A percentile compares a stretch with the other conserved stretches of the same genome.
Conservation (phyloP, 2,888 invertebrate genomes). For the Timandra comae region DNA sequence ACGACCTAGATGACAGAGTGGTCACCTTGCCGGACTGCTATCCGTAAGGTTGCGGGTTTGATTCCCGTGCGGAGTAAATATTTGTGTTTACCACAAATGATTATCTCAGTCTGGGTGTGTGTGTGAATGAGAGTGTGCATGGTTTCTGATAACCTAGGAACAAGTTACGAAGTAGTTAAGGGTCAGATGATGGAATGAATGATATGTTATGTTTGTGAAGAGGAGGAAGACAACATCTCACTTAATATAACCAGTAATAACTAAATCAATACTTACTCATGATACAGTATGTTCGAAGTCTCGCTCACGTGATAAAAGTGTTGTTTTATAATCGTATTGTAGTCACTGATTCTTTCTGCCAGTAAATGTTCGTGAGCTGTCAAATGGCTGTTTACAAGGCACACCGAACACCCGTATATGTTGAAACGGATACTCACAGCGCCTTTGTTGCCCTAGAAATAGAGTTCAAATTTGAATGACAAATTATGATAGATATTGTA, state of each 20-base stretch:
- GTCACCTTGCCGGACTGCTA: too few species aligned
- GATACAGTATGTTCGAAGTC: constrained; percentile 90
- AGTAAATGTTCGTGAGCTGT: constrained; percentile 92
- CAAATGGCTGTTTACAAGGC: constrained; percentile 92
- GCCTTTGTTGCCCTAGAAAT: constrained; percentile 94
- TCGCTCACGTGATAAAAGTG: constrained; percentile 87
- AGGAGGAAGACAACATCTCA: neutral
- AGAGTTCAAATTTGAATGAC: constrained; percentile 3
- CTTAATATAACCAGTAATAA: neutral
- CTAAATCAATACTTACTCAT: constrained; percentile 85
- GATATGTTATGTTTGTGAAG: neutral
- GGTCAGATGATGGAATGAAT: too few species aligned
- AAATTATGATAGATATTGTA: too few species aligned
- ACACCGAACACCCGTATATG: constrained; percentile 91
- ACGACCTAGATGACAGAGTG: too few species aligned
- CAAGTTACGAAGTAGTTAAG: too few species aligned
- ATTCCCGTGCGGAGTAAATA: too few species aligned
- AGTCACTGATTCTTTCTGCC: constrained; percentile 91
- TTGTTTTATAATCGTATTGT: constrained; percentile 88
- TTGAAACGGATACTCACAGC: constrained; percentile 92
- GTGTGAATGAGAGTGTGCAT: too few species aligned
- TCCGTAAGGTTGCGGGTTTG: too few species aligned
- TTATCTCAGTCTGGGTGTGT: too few species aligned
- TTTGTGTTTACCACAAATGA: too few species aligned
- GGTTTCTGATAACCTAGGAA: too few species aligned